Evolutionary conservation across 2,797 vertebrate genomes (phyloP), one percentile per base, ranked within the genome.

Genomic region (Neopelma chrysocephalum): DNA sequence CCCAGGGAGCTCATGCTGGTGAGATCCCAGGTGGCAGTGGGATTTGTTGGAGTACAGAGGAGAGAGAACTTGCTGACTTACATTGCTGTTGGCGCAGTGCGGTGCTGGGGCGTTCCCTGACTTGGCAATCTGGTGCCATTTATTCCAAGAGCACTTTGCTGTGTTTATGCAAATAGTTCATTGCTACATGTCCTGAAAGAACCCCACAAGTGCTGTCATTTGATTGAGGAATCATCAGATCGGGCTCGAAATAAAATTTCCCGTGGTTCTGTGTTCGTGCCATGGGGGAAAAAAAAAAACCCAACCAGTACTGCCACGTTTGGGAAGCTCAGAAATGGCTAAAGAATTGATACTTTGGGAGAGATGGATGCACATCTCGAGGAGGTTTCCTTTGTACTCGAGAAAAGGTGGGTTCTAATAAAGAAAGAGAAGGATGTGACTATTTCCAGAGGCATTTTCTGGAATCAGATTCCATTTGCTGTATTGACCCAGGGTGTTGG

Each of bases 131-230:
- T 61, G 22, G 66, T 84, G 45, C 19, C 90, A 77, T 87, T 89
- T 82, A 89, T 89, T 57, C 87, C 36, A 64, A 82, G 16, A 77
- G 92, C 90, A 16, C 90, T 94, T 69, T 10, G 48, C 77, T 45
- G 87, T 83, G 62, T 89, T 95, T 92, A 95, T 95, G 90, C 94
- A 96, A 91, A 94, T 66, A 87, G 56, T 89, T 85, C 71, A 8
- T 48, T 68, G 94, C 95, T 87, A 45, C 83, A 15, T 77, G 78
- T 87, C 77, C 90, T 64, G 2, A 53, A 82, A 87, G 81, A 87
- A 15, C 86, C 42, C 3, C 17, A 25, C 71, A 6, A 90, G 78
- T 66, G 89, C 86, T 77, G 95, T 50, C 90, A 26, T 64, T 91
- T 87, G 62, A 32, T 73, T 71, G 86, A 77, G 83, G 51, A 60